Evolutionary conservation across 2,113 vertebrate species (phyloP), one percentile per base, ranked within the genome.

Genomic region (Amphilophus citrinellus): DNA sequence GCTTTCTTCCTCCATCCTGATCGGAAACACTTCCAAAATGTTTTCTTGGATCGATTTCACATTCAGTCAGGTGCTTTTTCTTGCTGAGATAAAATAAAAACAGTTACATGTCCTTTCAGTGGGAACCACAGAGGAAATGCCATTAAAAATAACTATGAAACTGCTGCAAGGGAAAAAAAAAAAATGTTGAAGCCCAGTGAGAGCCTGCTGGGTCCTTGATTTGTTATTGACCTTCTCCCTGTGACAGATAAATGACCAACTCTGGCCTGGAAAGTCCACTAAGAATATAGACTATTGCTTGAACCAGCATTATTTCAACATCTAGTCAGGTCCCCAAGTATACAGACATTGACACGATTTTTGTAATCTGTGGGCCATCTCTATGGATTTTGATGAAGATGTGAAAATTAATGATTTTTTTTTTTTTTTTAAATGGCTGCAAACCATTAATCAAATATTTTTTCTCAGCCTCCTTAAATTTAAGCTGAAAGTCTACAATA

Each of bases 181-280:
- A 73, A 50, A 14, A 56, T 8, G 53, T 18, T 60, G 39, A 35
- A 82, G 10, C n/a, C 17, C 3, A 0, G 42, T 75, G n/a, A 37
- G 30, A 32, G 27, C 24, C 50, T 66, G 61, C 37, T 61, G 44
- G 13, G 76, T 79, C n/a, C 32, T 78, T 60, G 32, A 53, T 76
- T n/a, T n/a, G 37, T 65, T 44, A 83, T 58, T 76, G 60, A 76
- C 71, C 44, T 76, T 62, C 61, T 68, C 53, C 22, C 53, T 10
- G 27, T 57, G 53, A 58, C 14, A 56, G 27, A 56, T 73, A 56
- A 56, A 56, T 32, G 3, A 56, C 47, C 68, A 73, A 30, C 17
- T 73, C 47, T 75, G 10, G 37, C 4, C 30, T 30, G 35, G 37
- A 71, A 82, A 73, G 27, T 65, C 77, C 53, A 65, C 77, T 57